Base-by-base conservation (phyloP, 2,888 invertebrate species). In the Hofmannophila pseudospretella region DNA sequence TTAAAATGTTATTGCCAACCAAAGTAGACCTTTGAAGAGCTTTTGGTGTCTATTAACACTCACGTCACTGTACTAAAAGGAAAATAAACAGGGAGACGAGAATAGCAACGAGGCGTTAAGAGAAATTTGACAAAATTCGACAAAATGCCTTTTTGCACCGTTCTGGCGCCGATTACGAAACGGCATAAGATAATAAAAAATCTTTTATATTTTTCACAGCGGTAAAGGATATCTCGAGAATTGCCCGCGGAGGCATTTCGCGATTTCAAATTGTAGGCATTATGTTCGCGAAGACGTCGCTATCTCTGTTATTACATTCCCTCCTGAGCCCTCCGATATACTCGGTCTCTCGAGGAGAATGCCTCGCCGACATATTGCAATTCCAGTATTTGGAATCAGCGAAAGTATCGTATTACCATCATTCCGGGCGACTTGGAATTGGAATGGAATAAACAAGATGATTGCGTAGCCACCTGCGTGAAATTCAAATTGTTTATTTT, bases 211-310 rank as follows among this genome's bases (percentile, higher is more conserved):
- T 65, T 67, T 38, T 48, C 54, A 45, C 49, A 51, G 49, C 55
- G 54, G 62, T 59, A 58, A 58, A 62, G 60, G 66, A 68, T 67
- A 67, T 59, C 60, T 60, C 43, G 56, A 51, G 59, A 70, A 73
- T 69, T 58, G 70, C 65, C 58, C 54, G 54, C 49, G 51, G 55
- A 58, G 58, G 59, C 59, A 67, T 76, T 70, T 64, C 61, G 67
- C 66, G 71, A 72, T 72, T 75, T 68, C 67, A 74, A 76, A 76
- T 74, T 75, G 36, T 36, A 33, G 35, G 36, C 36, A 47, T 59
- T 64, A 65, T 59, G 57, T 41, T 39, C 20, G 38, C 40, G 39
- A 47, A 40, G 49, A 57, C 52, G 56, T 49, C 48, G 66, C 67
- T 69, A 67, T 66, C 53, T 61, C 45, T 46, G 43, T 42, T 49